phyloP scores from a whole-genome alignment of 2,113 vertebrate species.

The Pavo muticus region DNA sequence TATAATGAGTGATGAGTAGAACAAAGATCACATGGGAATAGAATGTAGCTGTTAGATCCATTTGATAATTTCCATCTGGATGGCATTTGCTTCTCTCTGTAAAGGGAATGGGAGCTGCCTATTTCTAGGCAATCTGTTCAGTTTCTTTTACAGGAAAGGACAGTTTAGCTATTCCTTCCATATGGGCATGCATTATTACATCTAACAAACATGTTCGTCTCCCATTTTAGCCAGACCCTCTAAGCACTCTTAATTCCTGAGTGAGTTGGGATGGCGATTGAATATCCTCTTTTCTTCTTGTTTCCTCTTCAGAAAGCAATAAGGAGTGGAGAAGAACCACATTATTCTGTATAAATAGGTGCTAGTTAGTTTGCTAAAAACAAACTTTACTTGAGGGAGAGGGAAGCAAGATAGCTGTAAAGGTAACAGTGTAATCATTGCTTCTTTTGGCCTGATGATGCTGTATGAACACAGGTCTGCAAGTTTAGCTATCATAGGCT shows the following conservation, averaged over 20 bases:
- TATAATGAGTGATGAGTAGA: constrained; percentile 43
- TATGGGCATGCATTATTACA: constrained; percentile 36
- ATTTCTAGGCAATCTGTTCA: constrained; percentile 61
- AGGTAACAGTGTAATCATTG: neutral
- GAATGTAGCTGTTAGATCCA: constrained; percentile 40
- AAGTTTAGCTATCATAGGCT: too few relatives aligned
- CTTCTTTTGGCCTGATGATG: neutral
- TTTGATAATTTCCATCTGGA: constrained; percentile 68
- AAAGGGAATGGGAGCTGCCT: constrained; percentile 4
- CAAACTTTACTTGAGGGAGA: neutral
- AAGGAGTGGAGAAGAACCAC: neutral
- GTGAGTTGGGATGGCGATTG: neutral
- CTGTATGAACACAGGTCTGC: neutral
- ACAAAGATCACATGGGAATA: constrained; percentile 50
- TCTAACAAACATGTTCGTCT: constrained; percentile 35
- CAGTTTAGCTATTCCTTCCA: constrained; percentile 42
- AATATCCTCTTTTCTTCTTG: neutral
- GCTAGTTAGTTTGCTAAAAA: neutral
- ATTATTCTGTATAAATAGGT: neutral
- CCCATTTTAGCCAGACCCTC: neutral
- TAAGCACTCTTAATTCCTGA: neutral
- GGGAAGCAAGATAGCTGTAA: neutral
- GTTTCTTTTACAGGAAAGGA: constrained; percentile 10
- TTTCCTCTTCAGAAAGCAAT: neutral
- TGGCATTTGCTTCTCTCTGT: constrained; percentile 15